A percentile compares a stretch with the other conserved stretches of the same genome.
phyloP scores from a whole-genome alignment of 2,113 vertebrate species.

The Pheucticus melanocephalus region DNA sequence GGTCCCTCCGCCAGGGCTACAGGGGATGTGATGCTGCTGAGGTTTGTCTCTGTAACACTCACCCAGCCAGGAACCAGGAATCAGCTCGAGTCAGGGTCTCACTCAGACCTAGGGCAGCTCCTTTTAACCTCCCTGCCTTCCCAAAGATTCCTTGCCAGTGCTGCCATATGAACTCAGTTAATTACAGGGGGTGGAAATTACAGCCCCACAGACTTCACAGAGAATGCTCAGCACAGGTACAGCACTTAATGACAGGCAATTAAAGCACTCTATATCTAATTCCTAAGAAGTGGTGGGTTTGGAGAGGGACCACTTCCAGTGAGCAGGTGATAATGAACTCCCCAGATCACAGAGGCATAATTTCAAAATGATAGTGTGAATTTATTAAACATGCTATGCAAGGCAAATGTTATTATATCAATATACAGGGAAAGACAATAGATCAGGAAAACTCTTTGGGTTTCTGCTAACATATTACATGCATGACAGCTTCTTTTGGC shows the following conservation, averaged over 20 bases:
- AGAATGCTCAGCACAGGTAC: neutral
- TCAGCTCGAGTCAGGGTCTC: neutral
- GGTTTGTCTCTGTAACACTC: neutral
- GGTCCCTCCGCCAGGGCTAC: neutral
- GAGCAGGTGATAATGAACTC: constrained; percentile 1
- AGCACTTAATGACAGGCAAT: neutral
- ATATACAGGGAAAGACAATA: neutral
- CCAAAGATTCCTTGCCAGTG: neutral
- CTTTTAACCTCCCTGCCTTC: neutral
- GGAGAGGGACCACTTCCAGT: neutral
- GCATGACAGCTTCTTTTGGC: neutral
- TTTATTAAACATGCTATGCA: neutral
- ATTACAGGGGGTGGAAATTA: neutral
- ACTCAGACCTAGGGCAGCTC: neutral
- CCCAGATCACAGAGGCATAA: neutral
- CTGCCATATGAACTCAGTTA: neutral
- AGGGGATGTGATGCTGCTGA: too few relatives aligned
- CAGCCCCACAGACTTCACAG: neutral
- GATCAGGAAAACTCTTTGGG: neutral
- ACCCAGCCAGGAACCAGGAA: fast-evolving
- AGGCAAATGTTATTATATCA: neutral
- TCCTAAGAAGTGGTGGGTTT: neutral
- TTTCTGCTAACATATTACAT: neutral
- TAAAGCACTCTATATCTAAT: neutral
- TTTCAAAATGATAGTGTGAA: neutral